Conservation (phyloP, 2,888 invertebrate genomes). For the Vanessa cardui region DNA sequence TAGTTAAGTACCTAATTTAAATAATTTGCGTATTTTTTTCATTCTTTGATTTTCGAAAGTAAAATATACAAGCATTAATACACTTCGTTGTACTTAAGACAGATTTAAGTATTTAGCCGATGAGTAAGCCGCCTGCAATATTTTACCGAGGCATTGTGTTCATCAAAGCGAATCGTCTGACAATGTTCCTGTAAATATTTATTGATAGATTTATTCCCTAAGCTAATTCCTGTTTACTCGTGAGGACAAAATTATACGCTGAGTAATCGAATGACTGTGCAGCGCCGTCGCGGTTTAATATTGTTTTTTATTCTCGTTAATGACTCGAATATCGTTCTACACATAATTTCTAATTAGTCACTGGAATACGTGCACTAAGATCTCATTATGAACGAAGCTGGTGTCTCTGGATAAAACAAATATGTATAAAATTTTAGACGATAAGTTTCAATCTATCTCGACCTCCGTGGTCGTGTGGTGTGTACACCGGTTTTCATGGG, state of each 20-base stretch:
- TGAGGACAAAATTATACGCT: slow-evolving; percentile 72
- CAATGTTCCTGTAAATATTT: slow-evolving; percentile 73
- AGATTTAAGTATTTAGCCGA: slow-evolving; percentile 45
- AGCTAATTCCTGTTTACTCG: slow-evolving; percentile 53
- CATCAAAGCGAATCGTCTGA: slow-evolving; percentile 67
- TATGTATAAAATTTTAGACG: too few relatives aligned
- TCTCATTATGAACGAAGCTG: neutral
- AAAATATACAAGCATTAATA: neutral
- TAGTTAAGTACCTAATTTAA: neutral
- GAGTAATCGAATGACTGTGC: slow-evolving; percentile 72
- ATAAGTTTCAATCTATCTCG: too few relatives aligned
- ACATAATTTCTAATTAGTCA: slow-evolving; percentile 4
- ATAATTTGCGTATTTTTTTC: neutral
- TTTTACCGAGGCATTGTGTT: slow-evolving; percentile 70
- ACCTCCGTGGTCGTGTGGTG: too few relatives aligned
- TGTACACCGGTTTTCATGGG: too few relatives aligned
- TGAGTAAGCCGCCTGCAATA: slow-evolving; percentile 62
- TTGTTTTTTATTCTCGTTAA: slow-evolving; percentile 54
- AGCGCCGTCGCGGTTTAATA: slow-evolving; percentile 59
- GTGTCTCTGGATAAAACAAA: too few relatives aligned
- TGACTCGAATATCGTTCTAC: neutral
- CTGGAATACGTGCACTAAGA: neutral
- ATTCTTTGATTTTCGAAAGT: neutral
- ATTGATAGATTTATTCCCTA: slow-evolving; percentile 72
- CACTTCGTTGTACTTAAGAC: slow-evolving; percentile 19